A percentile compares a stretch with the other conserved stretches of the same genome.
Evolutionary conservation across 2,888 invertebrate genomes (phyloP).

Genomic region (Epinotia ramella): DNA sequence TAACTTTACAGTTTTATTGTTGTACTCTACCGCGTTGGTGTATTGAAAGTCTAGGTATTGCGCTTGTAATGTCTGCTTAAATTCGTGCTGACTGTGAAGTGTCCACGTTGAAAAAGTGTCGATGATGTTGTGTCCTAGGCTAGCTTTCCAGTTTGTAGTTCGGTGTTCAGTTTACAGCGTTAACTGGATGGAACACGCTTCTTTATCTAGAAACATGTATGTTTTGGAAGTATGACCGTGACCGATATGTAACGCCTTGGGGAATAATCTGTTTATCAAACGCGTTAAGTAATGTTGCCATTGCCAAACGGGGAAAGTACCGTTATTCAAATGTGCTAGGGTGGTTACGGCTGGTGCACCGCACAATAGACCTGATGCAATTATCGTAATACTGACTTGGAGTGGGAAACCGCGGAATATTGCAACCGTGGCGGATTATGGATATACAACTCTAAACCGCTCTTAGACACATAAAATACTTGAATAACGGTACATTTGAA

Average conservation of each 20-base stretch:
- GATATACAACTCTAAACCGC: not conserved
- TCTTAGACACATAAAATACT: not conserved
- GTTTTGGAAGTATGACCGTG: conserved; percentile 34
- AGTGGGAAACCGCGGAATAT: conserved; percentile 6
- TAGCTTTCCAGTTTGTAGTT: not conserved
- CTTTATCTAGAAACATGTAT: not conserved
- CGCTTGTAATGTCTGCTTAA: not conserved
- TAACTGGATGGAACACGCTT: conserved; percentile 10
- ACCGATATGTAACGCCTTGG: conserved; percentile 27
- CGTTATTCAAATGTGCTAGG: conserved; percentile 25
- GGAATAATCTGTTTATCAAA: conserved; percentile 18
- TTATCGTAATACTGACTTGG: conserved; percentile 11
- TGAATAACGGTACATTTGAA: not conserved
- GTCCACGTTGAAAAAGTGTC: not conserved
- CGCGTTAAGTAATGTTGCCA: conserved; percentile 22
- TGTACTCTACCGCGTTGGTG: not conserved
- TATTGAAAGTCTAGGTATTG: not conserved
- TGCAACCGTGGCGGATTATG: conserved; percentile 4
- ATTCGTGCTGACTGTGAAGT: not conserved
- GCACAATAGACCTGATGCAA: conserved; percentile 33
- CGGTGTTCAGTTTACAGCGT: not conserved
- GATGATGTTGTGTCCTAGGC: not conserved
- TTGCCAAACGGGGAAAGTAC: conserved; percentile 15
- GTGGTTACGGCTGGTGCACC: conserved; percentile 8
- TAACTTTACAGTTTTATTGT: conserved; percentile 14